phyloP scores from a whole-genome alignment of 2,888 invertebrate genomes.

The Pachycephus smyrnensis region DNA sequence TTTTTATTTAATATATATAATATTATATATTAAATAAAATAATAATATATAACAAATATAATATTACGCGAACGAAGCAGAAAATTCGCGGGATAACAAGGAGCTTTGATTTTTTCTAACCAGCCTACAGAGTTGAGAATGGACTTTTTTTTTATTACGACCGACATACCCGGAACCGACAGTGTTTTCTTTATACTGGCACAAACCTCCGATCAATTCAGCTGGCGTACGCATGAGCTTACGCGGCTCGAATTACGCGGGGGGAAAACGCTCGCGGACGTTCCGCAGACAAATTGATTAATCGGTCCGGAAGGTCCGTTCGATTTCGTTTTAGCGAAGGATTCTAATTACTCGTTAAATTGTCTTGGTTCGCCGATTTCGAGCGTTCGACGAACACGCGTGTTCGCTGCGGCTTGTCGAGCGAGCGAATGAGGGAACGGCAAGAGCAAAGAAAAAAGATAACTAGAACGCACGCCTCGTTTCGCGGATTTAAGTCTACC shows the following conservation, averaged over 20 bases:
- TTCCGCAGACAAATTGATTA: background rate
- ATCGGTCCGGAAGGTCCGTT: background rate
- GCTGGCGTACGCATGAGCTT: background rate
- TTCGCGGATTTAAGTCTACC: conserved; percentile 57
- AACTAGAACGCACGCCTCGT: conserved; percentile 52
- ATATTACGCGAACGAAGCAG: background rate
- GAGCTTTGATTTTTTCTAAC: background rate
- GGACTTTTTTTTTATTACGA: background rate
- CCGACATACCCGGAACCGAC: background rate
- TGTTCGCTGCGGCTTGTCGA: conserved; percentile 52
- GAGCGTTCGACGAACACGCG: conserved; percentile 59
- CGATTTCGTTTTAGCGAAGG: conserved; percentile 40
- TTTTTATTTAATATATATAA: background rate
- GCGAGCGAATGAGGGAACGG: conserved; percentile 59
- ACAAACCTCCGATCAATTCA: background rate
- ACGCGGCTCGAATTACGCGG: background rate
- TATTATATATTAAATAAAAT: background rate
- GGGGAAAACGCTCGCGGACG: background rate
- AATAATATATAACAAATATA: background rate
- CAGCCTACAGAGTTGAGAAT: background rate
- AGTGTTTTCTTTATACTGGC: background rate
- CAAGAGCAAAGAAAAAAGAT: conserved; percentile 25
- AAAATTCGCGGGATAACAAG: background rate
- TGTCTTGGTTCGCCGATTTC: conserved; percentile 52
- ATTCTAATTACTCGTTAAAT: conserved; percentile 54